Percentiles rank a stretch among this genome's conserved stretches.
Conservation (phyloP, 2,113 vertebrate genomes). For the Myocastor coypus region DNA sequence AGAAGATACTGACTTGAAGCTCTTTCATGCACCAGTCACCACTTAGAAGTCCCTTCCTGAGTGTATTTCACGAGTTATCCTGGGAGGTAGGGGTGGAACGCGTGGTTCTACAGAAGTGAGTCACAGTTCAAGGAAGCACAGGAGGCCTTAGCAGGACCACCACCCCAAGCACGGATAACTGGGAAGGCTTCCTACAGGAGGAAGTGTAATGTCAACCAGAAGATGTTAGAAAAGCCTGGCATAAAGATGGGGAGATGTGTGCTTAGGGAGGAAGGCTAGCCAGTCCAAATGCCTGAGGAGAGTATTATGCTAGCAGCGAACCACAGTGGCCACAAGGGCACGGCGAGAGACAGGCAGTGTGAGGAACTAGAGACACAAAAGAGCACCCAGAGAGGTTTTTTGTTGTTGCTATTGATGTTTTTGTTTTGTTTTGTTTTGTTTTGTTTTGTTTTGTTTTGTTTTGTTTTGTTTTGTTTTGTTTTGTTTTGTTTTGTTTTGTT, state of each 20-base stretch:
- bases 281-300: fast-evolving
- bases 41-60: neutral
- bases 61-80: neutral
- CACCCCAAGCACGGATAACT: neutral
- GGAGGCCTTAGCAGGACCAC: neutral
- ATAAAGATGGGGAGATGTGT: neutral
- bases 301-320: fast-evolving
- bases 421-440: too few relatives aligned
- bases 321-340: too few relatives aligned
- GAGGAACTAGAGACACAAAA: too few relatives aligned
- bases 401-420: too few relatives aligned
- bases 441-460: too few relatives aligned
- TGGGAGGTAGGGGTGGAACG: neutral
- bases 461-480: too few relatives aligned
- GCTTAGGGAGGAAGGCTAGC: neutral
- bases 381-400: fast-evolving
- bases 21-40: neutral
- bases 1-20: neutral
- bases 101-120: neutral
- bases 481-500: too few relatives aligned
- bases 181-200: neutral
- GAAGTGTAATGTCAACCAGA: neutral
- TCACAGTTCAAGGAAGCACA: neutral
- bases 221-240: neutral
- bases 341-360: fast-evolving